Evolutionary conservation across 1,140 invertebrate species (phyloP), one percentile per base, ranked within the genome.

Genomic region (Drosophila ananassae): DNA sequence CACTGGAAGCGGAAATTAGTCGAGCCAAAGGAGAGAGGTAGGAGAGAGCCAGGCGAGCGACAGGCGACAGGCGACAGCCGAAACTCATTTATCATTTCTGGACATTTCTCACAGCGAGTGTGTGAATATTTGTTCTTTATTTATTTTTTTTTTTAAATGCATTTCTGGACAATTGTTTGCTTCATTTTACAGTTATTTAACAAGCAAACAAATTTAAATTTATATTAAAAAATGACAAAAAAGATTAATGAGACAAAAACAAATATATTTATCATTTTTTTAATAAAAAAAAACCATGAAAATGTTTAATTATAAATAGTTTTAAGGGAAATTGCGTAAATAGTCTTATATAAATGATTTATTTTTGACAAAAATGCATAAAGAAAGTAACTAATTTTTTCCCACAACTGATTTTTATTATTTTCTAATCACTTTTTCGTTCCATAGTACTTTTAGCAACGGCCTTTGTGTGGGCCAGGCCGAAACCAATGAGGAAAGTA

Each of bases 151-250:
- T 37, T 22, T 47, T 46, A 25, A 51, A 22, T 48, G 10, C 13
- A 30, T 10, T 37, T 4, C 57, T 51, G 47, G 41, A 74, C 77
- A 87, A 87, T 85, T 84, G 73, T 64, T 63, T 25, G 67, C 21
- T 21, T 53, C 46, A 63, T 44, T 85, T 85, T 87, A 85, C 82
- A 87, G 82, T 85, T 85, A 71, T 61, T 74, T 76, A 67, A 77
- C 39, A 60, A 56, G 77, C 61, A 85, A 17, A 17, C 17, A 17
- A 17, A 17, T 17, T 66, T 44, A 53, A 37, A 8, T 13, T 56
- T 44, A 3, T 9, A 24, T 13, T 28, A 21, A 30, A 37, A n/a
- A 37, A 10, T 4, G n/a, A 28, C 25, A 28, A 28, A 28, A 4
- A 37, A 12, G 4, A 34, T 34, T 0, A 34, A 34, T 30, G 41